Evolutionary conservation across 2,113 vertebrate species (phyloP), one percentile per base, ranked within the genome.

Genomic region (Columba janthina): DNA sequence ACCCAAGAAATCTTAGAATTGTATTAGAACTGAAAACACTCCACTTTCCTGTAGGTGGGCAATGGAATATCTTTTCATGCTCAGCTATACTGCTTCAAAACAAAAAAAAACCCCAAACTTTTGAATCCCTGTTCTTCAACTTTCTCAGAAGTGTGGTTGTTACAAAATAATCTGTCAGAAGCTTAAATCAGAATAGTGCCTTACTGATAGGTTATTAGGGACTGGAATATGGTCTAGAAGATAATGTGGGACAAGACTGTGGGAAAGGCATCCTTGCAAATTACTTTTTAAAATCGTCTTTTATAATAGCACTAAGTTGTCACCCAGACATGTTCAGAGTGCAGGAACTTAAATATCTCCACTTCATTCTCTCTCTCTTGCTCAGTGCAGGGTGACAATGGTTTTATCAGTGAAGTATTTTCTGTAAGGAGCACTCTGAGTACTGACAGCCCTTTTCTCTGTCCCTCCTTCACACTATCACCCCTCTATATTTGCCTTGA

Each of bases 371-470:
- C 76, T 76, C 71, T 65, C 5, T 57, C 36, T 71, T 31, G 5
- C 34, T 65, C 36, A 69, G 50, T 0, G 1, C 48, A 83, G 31
- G 79, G 67, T 77, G 79, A 77, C 54, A 80, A 71, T 34, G 28
- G 53, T 90, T 95, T 88, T 74, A 81, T 83, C 44, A 67, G 1
- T 26, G 21, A 84, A 90, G 76, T 90, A 84, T 88, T 96, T 92
- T 75, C 72, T 85, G 64, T 77, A 7, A 9, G 16, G 60, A 94
- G 65, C 44, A 67, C 36, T 83, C 71, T 34, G 58, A 88, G 75
- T 79, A 91, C 69, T 95, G 92, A 88, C 93, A 96, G 92, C 53
- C 82, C 87, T 94, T 91, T 91, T 72, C 84, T 93, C 91, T 93
- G 93, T n/a, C 67, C 8, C 38, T 88, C 64, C 42, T 76, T 92